A percentile compares a stretch with the other conserved stretches of the same genome.
Conservation (phyloP, 1,140 invertebrate species). For the Lordiphosa clarofinis region DNA sequence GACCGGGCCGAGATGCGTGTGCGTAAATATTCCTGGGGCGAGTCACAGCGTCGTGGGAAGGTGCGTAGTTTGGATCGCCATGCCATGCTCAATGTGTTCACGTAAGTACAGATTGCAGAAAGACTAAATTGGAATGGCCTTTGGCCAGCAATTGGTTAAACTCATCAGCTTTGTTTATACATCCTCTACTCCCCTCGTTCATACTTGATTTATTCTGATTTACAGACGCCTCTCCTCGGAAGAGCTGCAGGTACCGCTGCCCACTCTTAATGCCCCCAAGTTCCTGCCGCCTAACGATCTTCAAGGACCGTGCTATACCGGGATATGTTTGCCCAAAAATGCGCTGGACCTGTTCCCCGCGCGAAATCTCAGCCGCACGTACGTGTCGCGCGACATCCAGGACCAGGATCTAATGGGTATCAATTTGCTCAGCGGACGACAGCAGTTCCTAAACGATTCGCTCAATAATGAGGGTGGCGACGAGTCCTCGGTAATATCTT, state of each 20-base stretch:
- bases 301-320: constrained; percentile 73
- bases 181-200: too few relatives aligned
- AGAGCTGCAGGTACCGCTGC: constrained; percentile 60
- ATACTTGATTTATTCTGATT: neutral
- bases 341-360: constrained; percentile 86
- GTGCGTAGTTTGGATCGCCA: constrained; percentile 69
- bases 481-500: constrained; percentile 69
- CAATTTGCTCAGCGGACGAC: constrained; percentile 56
- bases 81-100: constrained; percentile 50
- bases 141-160: too few relatives aligned
- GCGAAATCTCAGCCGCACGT: constrained; percentile 66
- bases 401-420: constrained; percentile 66
- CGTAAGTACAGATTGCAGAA: constrained; percentile 37
- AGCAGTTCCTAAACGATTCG: constrained; percentile 70
- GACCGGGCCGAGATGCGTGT: constrained; percentile 52
- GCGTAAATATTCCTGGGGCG: constrained; percentile 60
- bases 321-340: constrained; percentile 88
- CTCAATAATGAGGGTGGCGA: constrained; percentile 72
- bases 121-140: too few relatives aligned
- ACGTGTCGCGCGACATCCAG: constrained; percentile 75
- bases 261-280: constrained; percentile 58
- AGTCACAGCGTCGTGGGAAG: constrained; percentile 58
- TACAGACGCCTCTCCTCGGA: constrained; percentile 53
- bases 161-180: too few relatives aligned
- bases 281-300: constrained; percentile 62